Evolutionary conservation across 2,113 vertebrate genomes (phyloP).

Genomic region (Cynoglossus semilaevis): DNA sequence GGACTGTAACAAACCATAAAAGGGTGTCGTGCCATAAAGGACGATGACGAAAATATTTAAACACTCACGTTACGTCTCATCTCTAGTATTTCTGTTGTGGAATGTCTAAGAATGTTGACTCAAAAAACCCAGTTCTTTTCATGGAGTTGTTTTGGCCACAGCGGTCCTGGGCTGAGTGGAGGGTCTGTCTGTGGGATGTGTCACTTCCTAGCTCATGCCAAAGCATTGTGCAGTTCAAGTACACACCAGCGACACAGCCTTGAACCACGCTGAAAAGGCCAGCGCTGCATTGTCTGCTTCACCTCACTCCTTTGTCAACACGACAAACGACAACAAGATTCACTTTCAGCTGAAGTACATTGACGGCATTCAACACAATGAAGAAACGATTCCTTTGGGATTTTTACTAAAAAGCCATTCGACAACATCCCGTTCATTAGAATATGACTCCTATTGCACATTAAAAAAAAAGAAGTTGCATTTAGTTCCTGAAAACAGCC

Average conservation of each 20-base stretch:
- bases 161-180: slow-evolving; percentile 11
- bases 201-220: slow-evolving; percentile 59
- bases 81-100: slow-evolving; percentile 2
- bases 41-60: background rate
- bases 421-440: slow-evolving; percentile 14
- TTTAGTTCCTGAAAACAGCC: background rate
- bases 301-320: slow-evolving; percentile 51
- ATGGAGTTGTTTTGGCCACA: slow-evolving; percentile 23
- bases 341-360: slow-evolving; percentile 47
- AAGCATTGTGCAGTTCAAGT: slow-evolving; percentile 70
- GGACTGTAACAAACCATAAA: slow-evolving; percentile 20
- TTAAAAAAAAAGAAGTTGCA: too few relatives aligned
- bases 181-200: slow-evolving; percentile 48
- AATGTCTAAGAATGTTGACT: too few relatives aligned
- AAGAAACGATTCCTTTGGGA: slow-evolving; percentile 29
- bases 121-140: background rate
- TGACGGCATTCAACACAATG: slow-evolving; percentile 22
- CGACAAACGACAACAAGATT: too few relatives aligned
- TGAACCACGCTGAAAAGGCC: slow-evolving; percentile 70
- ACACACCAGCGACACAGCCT: slow-evolving; percentile 70
- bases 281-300: slow-evolving; percentile 60
- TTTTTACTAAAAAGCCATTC: slow-evolving; percentile 22
- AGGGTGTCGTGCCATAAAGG: slow-evolving; percentile 10
- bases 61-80: slow-evolving; percentile 20
- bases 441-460: too few relatives aligned